Conservation (phyloP, 2,113 vertebrate species). For the Polyodon spathula region DNA sequence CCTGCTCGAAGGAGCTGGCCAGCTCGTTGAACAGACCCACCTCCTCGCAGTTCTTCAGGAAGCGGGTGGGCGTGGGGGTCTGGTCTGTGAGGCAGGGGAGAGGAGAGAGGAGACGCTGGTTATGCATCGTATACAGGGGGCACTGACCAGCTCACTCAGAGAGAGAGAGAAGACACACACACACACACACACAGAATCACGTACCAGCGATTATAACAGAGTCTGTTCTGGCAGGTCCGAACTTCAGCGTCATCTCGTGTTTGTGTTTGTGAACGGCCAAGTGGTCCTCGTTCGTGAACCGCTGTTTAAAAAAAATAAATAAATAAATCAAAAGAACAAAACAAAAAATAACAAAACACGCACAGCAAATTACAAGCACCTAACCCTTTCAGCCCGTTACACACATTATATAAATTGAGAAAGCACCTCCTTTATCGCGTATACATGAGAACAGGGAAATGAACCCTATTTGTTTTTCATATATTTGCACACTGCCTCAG, state of each 20-base stretch:
- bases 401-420: too few species aligned
- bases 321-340: not conserved
- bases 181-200: not conserved
- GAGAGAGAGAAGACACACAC: not conserved
- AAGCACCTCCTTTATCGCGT: too few species aligned
- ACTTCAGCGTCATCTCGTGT: conserved; percentile 96
- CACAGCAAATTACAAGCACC: too few species aligned
- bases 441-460: too few species aligned
- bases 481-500: too few species aligned
- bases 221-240: conserved; percentile 88
- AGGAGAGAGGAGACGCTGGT: conserved; percentile 14
- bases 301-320: conserved; percentile 63
- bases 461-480: too few species aligned
- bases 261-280: conserved; percentile 97
- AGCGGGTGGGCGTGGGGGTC: conserved; percentile 93
- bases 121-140: conserved; percentile 21
- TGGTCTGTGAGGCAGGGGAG: conserved; percentile 65
- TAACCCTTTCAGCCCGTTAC: too few species aligned
- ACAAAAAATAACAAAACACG: not conserved
- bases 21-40: conserved; percentile 95
- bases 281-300: conserved; percentile 98
- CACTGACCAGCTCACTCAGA: not conserved
- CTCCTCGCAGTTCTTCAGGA: conserved; percentile 96
- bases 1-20: conserved; percentile 87
- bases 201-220: conserved; percentile 96